Conservation (phyloP, 2,888 invertebrate genomes). For the Galeruca laticollis region DNA sequence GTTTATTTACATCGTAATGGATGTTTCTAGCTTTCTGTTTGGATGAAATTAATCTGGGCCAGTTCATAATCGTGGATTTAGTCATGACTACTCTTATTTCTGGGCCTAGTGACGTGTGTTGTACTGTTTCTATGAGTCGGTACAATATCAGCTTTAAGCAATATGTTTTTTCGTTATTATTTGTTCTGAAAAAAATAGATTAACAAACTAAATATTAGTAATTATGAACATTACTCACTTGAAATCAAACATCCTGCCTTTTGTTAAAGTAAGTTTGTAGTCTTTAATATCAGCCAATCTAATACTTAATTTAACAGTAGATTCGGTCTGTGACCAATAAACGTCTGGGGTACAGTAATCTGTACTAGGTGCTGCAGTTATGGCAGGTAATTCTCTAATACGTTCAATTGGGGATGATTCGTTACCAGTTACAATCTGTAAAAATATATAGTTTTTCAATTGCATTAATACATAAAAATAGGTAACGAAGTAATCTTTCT, state of each 20-base stretch:
- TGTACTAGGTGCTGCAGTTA: constrained; percentile 49
- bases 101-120: constrained; percentile 54
- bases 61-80: constrained; percentile 54
- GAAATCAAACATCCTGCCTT: constrained; percentile 57
- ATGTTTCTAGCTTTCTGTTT: constrained; percentile 57
- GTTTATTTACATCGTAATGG: constrained; percentile 55
- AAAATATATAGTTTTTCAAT: no score
- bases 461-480: no score
- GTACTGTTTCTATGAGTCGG: constrained; percentile 51
- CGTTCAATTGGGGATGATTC: not conserved
- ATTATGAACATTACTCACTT: constrained; percentile 48
- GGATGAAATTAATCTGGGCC: constrained; percentile 57
- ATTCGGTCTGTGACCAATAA: constrained; percentile 60
- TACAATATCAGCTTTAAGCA: constrained; percentile 56
- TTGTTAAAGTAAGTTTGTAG: constrained; percentile 53
- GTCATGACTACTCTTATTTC: constrained; percentile 55
- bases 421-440: constrained; percentile 17
- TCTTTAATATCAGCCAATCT: constrained; percentile 54
- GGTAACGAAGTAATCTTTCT: no score
- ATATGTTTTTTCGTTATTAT: constrained; percentile 54
- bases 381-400: constrained; percentile 45
- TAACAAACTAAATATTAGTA: not conserved
- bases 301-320: constrained; percentile 55
- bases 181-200: constrained; percentile 48
- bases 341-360: constrained; percentile 60